Percentiles rank a stretch among this genome's conserved stretches.
Evolutionary conservation across 2,113 vertebrate genomes (phyloP).

Genomic region (Ammodytes dubius): DNA sequence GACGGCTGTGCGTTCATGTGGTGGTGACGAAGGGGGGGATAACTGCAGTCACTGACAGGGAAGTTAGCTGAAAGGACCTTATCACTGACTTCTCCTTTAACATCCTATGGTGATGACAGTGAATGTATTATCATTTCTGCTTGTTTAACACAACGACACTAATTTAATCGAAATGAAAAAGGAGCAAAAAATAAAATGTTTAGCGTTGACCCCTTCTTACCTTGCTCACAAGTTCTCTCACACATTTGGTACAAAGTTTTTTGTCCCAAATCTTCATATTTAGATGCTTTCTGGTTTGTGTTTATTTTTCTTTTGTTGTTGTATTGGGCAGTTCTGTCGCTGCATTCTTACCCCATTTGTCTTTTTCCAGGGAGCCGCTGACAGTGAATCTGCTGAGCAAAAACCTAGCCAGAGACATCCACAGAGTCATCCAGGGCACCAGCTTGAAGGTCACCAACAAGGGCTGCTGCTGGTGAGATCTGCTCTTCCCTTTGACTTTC

Average conservation of each 20-base stretch:
- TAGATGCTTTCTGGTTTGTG: background rate
- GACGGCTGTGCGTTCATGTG: too few relatives aligned
- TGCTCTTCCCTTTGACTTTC: background rate
- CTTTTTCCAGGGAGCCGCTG: conserved; percentile 83
- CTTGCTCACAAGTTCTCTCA: too few relatives aligned
- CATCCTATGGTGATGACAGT: background rate
- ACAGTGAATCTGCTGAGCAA: conserved; percentile 87
- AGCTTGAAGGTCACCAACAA: conserved; percentile 85
- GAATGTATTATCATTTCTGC: background rate
- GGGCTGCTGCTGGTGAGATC: conserved; percentile 90
- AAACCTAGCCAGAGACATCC: conserved; percentile 84
- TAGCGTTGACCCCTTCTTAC: too few relatives aligned
- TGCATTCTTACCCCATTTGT: background rate
- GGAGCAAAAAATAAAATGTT: too few relatives aligned
- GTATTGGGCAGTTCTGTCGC: background rate
- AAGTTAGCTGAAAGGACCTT: too few relatives aligned
- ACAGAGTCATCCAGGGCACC: conserved; percentile 87
- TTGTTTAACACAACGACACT: background rate
- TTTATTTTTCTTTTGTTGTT: background rate
- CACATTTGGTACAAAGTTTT: background rate
- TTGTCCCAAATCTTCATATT: background rate
- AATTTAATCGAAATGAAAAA: too few relatives aligned
- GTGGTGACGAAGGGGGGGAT: too few relatives aligned
- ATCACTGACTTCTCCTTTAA: too few relatives aligned
- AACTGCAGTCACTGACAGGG: too few relatives aligned